Evolutionary conservation across 1,140 invertebrate species (phyloP).

Genomic region (Zeugodacus cucurbitae): DNA sequence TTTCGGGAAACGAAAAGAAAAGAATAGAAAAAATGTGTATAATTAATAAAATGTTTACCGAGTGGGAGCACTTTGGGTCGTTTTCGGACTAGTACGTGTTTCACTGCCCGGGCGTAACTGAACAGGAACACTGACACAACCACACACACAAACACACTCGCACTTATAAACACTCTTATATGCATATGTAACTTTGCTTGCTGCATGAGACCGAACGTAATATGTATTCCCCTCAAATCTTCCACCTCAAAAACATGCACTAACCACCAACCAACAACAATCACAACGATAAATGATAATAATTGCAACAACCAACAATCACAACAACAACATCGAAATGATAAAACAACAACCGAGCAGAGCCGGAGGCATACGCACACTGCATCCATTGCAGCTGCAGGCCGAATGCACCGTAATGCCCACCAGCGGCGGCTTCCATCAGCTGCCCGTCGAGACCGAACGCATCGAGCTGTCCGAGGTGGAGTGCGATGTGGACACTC

Average conservation of each 20-base stretch:
- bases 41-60: no score
- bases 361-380: conserved; percentile 69
- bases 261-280: conserved; percentile 14
- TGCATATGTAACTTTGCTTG: conserved; percentile 7
- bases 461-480: conserved; percentile 73
- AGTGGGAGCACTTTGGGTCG: no score
- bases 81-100: no score
- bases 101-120: no score
- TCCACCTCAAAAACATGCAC: conserved; percentile 9
- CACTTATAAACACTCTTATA: background rate
- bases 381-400: conserved; percentile 67
- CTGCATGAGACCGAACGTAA: conserved; percentile 21
- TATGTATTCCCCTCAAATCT: conserved; percentile 26
- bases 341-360: conserved; percentile 55
- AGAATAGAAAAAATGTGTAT: no score
- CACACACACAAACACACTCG: background rate
- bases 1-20: no score
- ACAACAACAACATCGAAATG: background rate
- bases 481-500: conserved; percentile 80
- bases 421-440: conserved; percentile 51
- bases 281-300: background rate
- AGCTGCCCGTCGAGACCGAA: conserved; percentile 65
- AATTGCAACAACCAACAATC: background rate
- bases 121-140: background rate
- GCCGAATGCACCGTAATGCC: conserved; percentile 41